These are phyloP conservation scores for Cyrtodaria siliqua DNA, from an alignment of 2,888 invertebrate species.

Conservation along the genomic window DNA sequence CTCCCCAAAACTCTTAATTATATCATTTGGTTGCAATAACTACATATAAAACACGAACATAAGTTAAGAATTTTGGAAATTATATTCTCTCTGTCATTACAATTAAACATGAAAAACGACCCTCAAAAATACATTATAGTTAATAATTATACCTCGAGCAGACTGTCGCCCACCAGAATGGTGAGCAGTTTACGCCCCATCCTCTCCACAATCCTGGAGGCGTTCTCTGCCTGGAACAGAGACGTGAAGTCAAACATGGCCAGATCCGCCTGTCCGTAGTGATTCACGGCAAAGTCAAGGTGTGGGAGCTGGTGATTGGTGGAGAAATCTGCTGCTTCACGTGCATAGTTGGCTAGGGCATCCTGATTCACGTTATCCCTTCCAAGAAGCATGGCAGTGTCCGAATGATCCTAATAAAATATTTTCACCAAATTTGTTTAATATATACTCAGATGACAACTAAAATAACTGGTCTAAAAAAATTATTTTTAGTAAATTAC, in stretches of 20 bases:
- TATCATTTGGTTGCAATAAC: too few species aligned
- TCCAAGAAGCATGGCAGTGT: slow-evolving; percentile 94
- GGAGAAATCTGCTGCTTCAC: slow-evolving; percentile 95
- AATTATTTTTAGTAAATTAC: too few species aligned
- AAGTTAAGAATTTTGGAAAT: too few species aligned
- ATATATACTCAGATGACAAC: too few species aligned
- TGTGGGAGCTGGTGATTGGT: slow-evolving; percentile 83
- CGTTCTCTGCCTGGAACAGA: slow-evolving; percentile 98
- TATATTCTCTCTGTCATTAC: too few species aligned
- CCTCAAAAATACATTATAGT: too few species aligned
- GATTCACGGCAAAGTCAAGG: slow-evolving; percentile 98
- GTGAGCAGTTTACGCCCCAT: slow-evolving; percentile 93
- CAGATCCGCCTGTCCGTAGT: slow-evolving; percentile 98
- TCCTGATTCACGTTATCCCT: slow-evolving; percentile 96
- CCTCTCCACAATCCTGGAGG: slow-evolving; percentile 92
- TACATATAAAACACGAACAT: too few species aligned
- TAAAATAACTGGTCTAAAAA: too few species aligned
- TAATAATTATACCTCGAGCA: slow-evolving; percentile 94
- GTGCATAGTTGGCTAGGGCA: slow-evolving; percentile 95
- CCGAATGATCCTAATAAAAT: slow-evolving; percentile 96
- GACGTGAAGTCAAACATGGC: slow-evolving; percentile 99
- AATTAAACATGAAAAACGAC: too few species aligned
- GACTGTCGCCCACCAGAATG: slow-evolving; percentile 97
- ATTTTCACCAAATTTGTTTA: too few species aligned
- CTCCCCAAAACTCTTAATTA: too few species aligned